These are phyloP conservation scores for Clepsis dumicolana DNA, from an alignment of 2,888 invertebrate species.

Conservation along the genomic window DNA sequence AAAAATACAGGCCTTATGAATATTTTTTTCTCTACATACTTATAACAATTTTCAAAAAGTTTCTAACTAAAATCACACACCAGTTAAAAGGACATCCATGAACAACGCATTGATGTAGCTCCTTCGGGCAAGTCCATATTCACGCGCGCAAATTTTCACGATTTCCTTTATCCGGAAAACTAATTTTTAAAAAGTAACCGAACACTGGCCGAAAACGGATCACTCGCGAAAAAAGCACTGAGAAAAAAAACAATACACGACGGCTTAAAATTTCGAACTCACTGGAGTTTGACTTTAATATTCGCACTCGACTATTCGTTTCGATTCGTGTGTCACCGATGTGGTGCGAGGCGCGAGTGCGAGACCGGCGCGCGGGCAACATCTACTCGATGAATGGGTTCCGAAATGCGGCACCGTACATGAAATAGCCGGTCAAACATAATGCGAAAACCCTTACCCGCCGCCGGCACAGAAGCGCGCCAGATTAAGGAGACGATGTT, in stretches of 20 bases:
- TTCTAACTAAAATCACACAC: constrained; percentile 64
- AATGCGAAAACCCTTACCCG: constrained; percentile 84
- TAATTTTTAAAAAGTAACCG: constrained; percentile 40
- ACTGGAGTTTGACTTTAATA: constrained; percentile 57
- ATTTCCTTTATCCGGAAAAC: constrained; percentile 43
- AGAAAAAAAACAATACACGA: constrained; percentile 18
- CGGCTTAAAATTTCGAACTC: constrained; percentile 54
- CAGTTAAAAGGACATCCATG: constrained; percentile 86
- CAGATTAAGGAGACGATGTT: constrained; percentile 64
- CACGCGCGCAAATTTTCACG: constrained; percentile 71
- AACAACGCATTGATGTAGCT: constrained; percentile 84
- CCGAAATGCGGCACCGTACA: constrained; percentile 84
- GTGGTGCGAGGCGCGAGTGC: constrained; percentile 73
- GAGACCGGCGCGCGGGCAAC: constrained; percentile 83
- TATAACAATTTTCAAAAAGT: neutral
- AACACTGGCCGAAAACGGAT: constrained; percentile 69
- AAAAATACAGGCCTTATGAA: neutral
- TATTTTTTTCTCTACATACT: neutral
- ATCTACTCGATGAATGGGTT: constrained; percentile 84
- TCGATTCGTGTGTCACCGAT: constrained; percentile 68
- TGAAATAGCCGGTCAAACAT: constrained; percentile 83
- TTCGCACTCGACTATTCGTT: constrained; percentile 63
- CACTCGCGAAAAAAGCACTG: constrained; percentile 55
- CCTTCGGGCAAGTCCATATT: constrained; percentile 84
- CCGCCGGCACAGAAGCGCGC: constrained; percentile 71